phyloP scores from a whole-genome alignment of 2,888 invertebrate genomes.

The Xylocampa areola region DNA sequence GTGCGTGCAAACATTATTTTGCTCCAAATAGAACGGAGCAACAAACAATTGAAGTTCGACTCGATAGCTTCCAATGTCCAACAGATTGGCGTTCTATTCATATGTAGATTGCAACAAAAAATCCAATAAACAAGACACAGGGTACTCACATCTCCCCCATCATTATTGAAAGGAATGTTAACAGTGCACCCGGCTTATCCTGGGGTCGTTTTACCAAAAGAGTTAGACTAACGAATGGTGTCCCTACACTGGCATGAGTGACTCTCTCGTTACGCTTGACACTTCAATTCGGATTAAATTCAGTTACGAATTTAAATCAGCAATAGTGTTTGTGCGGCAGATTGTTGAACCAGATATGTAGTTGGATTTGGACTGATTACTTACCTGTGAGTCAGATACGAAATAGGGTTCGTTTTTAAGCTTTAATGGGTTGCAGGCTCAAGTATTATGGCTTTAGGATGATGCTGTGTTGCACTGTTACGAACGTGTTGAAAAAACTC shows the following conservation, averaged over 20 bases:
- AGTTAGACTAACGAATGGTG: conserved; percentile 88
- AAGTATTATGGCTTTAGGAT: too few relatives aligned
- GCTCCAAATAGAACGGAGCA: conserved; percentile 64
- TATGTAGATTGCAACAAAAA: conserved; percentile 90
- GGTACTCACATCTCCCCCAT: conserved; percentile 82
- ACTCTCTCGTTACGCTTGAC: conserved; percentile 83
- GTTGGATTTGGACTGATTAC: conserved; percentile 33
- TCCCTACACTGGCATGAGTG: conserved; percentile 73
- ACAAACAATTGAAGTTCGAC: conserved; percentile 70
- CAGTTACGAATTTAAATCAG: conserved; percentile 76
- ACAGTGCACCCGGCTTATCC: conserved; percentile 86
- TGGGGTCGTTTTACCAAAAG: conserved; percentile 88
- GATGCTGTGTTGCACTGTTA: conserved; percentile 6
- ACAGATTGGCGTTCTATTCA: conserved; percentile 88
- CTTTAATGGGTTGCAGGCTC: conserved; percentile 15
- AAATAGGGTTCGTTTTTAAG: conserved; percentile 6
- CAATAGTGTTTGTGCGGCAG: conserved; percentile 54
- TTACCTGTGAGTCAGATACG: conserved; percentile 55
- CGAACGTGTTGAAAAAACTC: too few relatives aligned
- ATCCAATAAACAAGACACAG: conserved; percentile 89
- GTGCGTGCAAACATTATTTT: conserved; percentile 53
- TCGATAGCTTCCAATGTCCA: conserved; percentile 76
- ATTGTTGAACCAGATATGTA: conserved; percentile 51
- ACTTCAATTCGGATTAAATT: conserved; percentile 86
- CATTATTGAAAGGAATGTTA: conserved; percentile 90